Evolutionary conservation across 1,140 invertebrate genomes (phyloP), one percentile per base, ranked within the genome.

Genomic region (Hylaeus volcanicus): DNA sequence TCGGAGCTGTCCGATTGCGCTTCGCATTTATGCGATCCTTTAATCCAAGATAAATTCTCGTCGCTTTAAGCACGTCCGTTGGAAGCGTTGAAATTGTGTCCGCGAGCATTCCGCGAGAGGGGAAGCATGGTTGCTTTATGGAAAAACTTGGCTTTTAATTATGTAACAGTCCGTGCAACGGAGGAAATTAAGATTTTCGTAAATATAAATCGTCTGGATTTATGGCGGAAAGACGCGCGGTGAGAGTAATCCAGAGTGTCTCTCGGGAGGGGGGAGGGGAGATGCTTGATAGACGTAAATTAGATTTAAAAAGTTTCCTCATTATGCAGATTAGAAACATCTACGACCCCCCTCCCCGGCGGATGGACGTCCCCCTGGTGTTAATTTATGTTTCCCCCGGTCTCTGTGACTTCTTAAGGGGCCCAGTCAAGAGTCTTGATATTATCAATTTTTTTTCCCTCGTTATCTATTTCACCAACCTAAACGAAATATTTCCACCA

Each of bases 261-360:
- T 58, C 72, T 11, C 72, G n/a, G 9, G 71, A 2, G 26, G 15
- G 43, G 26, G 56, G 39, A 2, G 55, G 11, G 53, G 15, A 43
- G 37, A 60, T 51, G 71, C 48, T 69, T 80, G 73, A 75, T 66
- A 69, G 72, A 80, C 78, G 53, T 80, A 74, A 80, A 75, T 75
- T 80, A 80, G 77, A 75, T 80, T 80, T 80, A 75, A 66, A 75
- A 75, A 80, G 78, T 75, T 80, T 75, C 73, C 72, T 80, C 73
- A 75, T 80, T 80, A 80, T 80, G 78, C 64, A 75, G 78, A 80
- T 80, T 80, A 80, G 63, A 75, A 75, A 61, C 78, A 75, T 60
- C 39, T 72, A 53, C 72, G 55, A 43, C 4, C 60, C 45, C 64
- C n/a, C 3, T n/a, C 26, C 26, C 26, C 0, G 39, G 37, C 37